Evolutionary conservation across 1,140 invertebrate genomes (phyloP).

Genomic region (Meloidogyne hapla): DNA sequence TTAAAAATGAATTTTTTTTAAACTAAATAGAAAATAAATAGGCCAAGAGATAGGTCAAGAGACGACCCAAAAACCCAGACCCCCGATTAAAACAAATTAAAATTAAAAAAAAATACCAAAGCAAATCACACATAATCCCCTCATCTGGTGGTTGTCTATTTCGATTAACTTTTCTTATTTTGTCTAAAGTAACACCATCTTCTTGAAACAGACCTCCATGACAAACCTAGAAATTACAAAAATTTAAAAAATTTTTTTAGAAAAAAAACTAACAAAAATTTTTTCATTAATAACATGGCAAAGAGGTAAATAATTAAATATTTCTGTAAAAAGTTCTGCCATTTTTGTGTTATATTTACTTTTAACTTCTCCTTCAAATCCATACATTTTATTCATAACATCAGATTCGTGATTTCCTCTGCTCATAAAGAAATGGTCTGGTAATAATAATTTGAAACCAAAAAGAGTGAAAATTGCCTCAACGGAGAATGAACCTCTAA

Average conservation of each 20-base stretch:
- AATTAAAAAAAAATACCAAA: slow-evolving; percentile 23
- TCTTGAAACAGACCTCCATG: slow-evolving; percentile 86
- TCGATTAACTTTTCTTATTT: slow-evolving; percentile 82
- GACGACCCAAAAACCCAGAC: no score
- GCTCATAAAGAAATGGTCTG: slow-evolving; percentile 95
- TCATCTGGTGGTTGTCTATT: slow-evolving; percentile 92
- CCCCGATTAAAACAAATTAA: background rate
- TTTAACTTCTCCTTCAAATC: slow-evolving; percentile 95
- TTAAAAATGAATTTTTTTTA: no score
- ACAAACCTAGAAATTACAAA: slow-evolving; percentile 74
- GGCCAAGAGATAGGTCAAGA: no score
- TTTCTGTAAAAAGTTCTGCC: slow-evolving; percentile 94
- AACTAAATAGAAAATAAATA: no score
- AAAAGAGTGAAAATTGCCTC: slow-evolving; percentile 98
- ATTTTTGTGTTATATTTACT: slow-evolving; percentile 87
- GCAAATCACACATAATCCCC: slow-evolving; percentile 87
- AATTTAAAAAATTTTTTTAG: slow-evolving; percentile 6
- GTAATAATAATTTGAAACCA: slow-evolving; percentile 93
- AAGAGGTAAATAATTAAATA: slow-evolving; percentile 94
- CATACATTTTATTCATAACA: slow-evolving; percentile 99
- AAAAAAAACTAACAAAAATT: slow-evolving; percentile 74
- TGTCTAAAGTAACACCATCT: slow-evolving; percentile 85
- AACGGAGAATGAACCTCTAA: slow-evolving; percentile 91
- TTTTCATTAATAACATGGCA: slow-evolving; percentile 89
- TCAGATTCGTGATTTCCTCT: slow-evolving; percentile 89